phyloP scores from a whole-genome alignment of 2,797 vertebrate species.

The Sciurus carolinensis region DNA sequence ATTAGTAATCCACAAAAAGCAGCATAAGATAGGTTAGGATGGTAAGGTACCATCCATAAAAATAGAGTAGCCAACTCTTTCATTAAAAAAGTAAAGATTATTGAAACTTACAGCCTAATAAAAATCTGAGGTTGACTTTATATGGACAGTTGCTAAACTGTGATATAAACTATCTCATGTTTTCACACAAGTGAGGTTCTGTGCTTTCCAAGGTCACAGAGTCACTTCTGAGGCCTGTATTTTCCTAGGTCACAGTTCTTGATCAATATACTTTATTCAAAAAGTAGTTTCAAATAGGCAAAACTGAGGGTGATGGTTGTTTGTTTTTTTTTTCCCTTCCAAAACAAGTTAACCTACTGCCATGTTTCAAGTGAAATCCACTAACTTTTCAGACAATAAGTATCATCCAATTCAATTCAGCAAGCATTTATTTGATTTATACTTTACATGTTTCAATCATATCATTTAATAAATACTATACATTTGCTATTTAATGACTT shows the following conservation, averaged over 20 bases:
- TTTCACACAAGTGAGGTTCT: background rate
- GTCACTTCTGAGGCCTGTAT: background rate
- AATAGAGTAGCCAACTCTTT: background rate
- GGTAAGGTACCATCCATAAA: background rate
- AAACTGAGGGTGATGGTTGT: background rate
- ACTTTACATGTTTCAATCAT: constrained; percentile 26
- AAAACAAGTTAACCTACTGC: background rate
- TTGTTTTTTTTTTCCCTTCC: background rate
- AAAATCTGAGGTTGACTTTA: constrained; percentile 15
- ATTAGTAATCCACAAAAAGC: constrained; percentile 15
- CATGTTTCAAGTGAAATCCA: constrained; percentile 3
- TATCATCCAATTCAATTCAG: background rate
- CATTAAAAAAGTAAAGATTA: constrained; percentile 47
- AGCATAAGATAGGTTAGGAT: background rate
- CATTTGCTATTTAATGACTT: background rate
- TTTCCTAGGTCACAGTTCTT: background rate
- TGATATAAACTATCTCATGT: background rate
- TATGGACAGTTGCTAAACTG: background rate
- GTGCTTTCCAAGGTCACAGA: background rate
- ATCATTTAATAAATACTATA: background rate
- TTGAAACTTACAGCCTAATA: background rate
- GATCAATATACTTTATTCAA: background rate
- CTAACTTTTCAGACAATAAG: background rate
- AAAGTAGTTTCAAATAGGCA: background rate
- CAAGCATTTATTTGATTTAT: background rate